phyloP scores from a whole-genome alignment of 2,888 invertebrate genomes.

The Euspilapteryx auroguttella region DNA sequence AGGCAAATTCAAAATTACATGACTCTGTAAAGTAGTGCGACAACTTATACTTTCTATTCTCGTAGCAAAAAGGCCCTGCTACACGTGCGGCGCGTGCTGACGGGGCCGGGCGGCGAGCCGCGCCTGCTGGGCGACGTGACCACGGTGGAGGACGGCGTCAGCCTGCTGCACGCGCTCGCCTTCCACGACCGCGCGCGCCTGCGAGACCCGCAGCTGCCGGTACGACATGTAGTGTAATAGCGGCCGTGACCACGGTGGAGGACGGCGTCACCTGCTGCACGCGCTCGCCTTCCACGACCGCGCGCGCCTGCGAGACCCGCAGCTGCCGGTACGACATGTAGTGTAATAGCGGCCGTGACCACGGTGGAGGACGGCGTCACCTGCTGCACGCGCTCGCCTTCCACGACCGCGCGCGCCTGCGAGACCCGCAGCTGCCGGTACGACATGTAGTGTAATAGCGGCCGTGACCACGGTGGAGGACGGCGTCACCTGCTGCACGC shows the following conservation, averaged over 20 bases:
- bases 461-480: conserved; percentile 38
- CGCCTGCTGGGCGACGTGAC: conserved; percentile 33
- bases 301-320: conserved; percentile 25
- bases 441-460: too few relatives aligned
- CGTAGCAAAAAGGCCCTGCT: conserved; percentile 42
- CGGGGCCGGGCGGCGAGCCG: conserved; percentile 14
- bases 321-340: conserved; percentile 23
- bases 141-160: conserved; percentile 35
- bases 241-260: conserved; percentile 38
- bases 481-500: conserved; percentile 37
- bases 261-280: conserved; percentile 34
- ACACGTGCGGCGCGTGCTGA: conserved; percentile 21
- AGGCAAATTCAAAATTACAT: too few relatives aligned
- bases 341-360: too few relatives aligned
- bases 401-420: conserved; percentile 35
- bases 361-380: conserved; percentile 36
- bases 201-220: conserved; percentile 20
- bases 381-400: conserved; percentile 39
- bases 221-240: too few relatives aligned
- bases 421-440: conserved; percentile 22
- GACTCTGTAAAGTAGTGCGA: too few relatives aligned
- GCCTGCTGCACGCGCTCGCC: conserved; percentile 34
- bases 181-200: conserved; percentile 41
- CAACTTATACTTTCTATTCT: too few relatives aligned
- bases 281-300: conserved; percentile 43